Base-by-base conservation (phyloP, 2,888 invertebrate species). In the Plusia festucae region DNA sequence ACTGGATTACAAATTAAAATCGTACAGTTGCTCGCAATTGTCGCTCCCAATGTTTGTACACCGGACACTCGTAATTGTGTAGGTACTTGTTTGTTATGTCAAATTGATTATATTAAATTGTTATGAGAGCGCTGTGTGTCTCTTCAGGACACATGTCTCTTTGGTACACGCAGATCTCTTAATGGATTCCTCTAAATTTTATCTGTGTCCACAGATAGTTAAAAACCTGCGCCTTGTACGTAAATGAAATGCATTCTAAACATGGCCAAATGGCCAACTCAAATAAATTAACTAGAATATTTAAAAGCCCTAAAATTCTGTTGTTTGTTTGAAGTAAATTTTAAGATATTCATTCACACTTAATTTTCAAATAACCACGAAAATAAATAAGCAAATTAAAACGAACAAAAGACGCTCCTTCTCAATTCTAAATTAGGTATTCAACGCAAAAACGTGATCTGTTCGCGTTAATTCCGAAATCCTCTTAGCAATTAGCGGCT, bases 1-100 rank as follows among this genome's bases (percentile, higher is more conserved):
- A 79, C 75, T 68, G 85, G 82, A 85, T 87, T 85, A 87, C 83
- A 82, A 78, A 82, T 85, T 82, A 82, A 83, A 80, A 81, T 78
- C 70, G 63, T 55, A 60, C 73, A 73, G 78, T 78, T 79, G 82
- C 70, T 76, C 49, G 66, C 60, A 75, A 76, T 79, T 79, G 82
- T 78, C 78, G 82, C 71, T 71, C 56, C 34, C 73, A 63, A 40
- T 79, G 69, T 81, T 80, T 79, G 75, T 68, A 46, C 30, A 63
- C 57, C 58, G 65, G 53, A 68, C 34, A 64, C 55, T 63, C 55
- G 51, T 0, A 32, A 20, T 53, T 63, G 40, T 75, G 22, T n/a
- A n/a, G n/a, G n/a, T 24, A 62, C 44, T 20, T 53, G 61, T 62
- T 73, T 73, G 65, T 73, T 70, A 65, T 73, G 65, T 73, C 20